Evolutionary conservation across 2,113 vertebrate species (phyloP).

Genomic region (Forbesichthys agassizii): DNA sequence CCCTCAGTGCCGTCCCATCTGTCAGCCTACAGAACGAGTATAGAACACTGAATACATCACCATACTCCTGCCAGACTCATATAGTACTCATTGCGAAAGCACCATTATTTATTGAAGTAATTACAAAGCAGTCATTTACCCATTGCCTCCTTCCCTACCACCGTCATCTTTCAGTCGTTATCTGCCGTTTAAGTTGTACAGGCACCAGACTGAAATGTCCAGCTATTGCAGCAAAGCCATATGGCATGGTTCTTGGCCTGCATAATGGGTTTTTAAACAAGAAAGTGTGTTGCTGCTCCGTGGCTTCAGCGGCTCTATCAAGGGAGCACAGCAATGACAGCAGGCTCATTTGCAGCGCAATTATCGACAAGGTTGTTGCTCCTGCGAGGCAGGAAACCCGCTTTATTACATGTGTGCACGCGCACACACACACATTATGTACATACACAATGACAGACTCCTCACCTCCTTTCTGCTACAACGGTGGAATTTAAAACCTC

Average conservation of each 20-base stretch:
- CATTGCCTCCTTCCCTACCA: too few species aligned
- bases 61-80: too few species aligned
- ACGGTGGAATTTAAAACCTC: too few species aligned
- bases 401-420: neutral
- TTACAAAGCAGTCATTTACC: too few species aligned
- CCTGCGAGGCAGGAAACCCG: constrained; percentile 45
- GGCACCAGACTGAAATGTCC: constrained; percentile 13
- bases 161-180: too few species aligned
- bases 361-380: constrained; percentile 60
- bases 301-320: constrained; percentile 43
- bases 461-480: neutral
- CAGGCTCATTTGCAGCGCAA: constrained; percentile 71
- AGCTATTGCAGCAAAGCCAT: constrained; percentile 51
- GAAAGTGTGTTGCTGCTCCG: constrained; percentile 25
- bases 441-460: too few species aligned
- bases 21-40: too few species aligned
- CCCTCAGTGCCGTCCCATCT: too few species aligned
- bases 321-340: constrained; percentile 56
- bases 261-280: constrained; percentile 61
- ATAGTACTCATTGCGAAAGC: too few species aligned
- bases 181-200: too few species aligned
- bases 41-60: too few species aligned
- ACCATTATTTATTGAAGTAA: too few species aligned
- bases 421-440: neutral
- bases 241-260: constrained; percentile 58